Evolutionary conservation across 2,113 vertebrate species (phyloP).

Genomic region (Trogon surrucura): DNA sequence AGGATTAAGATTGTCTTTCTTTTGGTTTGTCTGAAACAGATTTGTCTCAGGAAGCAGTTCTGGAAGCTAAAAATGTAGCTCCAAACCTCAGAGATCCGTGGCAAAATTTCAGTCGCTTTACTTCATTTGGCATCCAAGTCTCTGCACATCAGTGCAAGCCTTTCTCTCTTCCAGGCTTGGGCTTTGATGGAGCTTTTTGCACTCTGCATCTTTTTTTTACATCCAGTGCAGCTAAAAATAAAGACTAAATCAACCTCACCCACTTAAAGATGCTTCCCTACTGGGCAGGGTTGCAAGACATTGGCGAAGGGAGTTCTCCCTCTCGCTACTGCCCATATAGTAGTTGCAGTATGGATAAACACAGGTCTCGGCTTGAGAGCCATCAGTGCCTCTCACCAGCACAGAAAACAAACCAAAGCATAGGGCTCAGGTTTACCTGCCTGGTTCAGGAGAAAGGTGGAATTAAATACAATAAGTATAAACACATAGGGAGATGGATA

Average conservation of each 20-base stretch:
- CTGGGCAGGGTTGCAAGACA: fast-evolving
- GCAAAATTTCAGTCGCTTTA: background rate
- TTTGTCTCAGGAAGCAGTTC: background rate
- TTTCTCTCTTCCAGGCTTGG: background rate
- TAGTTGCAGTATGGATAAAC: fast-evolving
- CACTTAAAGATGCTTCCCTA: background rate
- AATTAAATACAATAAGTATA: background rate
- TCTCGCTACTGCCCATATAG: background rate
- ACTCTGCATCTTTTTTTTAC: background rate
- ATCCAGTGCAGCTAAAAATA: background rate
- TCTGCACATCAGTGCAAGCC: background rate
- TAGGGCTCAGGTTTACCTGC: background rate
- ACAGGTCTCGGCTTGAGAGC: background rate
- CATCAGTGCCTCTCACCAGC: background rate
- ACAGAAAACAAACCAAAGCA: background rate
- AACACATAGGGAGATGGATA: too few species aligned
- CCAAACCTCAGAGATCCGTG: background rate
- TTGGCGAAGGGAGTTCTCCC: background rate
- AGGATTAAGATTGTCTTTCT: background rate
- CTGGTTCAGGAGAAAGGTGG: background rate
- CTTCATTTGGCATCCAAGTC: background rate
- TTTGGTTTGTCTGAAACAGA: background rate
- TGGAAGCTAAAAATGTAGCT: background rate
- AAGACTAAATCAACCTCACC: background rate
- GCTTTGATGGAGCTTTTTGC: background rate